Evolutionary conservation across 1,140 invertebrate species (phyloP).

Genomic region (Drosophila pseudoobscura): DNA sequence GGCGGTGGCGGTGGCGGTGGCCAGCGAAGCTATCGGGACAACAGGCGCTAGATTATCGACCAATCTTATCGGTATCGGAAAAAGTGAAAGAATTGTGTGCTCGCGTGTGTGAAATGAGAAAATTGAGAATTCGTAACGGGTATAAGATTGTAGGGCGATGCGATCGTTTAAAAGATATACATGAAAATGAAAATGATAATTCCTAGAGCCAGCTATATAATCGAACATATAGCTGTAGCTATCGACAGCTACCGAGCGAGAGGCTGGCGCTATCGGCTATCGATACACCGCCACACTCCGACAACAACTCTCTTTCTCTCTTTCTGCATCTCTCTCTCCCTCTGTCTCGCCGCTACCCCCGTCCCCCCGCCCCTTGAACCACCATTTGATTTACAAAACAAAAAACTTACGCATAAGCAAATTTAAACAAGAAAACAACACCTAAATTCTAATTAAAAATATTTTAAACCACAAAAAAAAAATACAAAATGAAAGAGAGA

Average conservation of each 20-base stretch:
- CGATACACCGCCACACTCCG: conserved; percentile 61
- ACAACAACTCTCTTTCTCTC: conserved; percentile 42
- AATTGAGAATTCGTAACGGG: not conserved
- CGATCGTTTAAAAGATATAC: conserved; percentile 23
- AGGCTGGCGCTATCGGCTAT: conserved; percentile 43
- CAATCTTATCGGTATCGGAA: conserved; percentile 22
- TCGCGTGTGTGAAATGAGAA: conserved; percentile 51
- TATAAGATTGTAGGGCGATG: conserved; percentile 5
- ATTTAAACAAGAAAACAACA: conserved; percentile 55
- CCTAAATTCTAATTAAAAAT: conserved; percentile 61
- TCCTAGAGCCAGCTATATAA: conserved; percentile 15
- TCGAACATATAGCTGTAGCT: not conserved
- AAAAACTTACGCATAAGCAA: conserved; percentile 67
- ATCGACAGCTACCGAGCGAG: not conserved
- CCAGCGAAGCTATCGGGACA: conserved; percentile 74
- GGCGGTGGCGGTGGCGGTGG: conserved; percentile 68
- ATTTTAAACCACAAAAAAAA: conserved; percentile 58
- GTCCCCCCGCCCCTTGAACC: conserved; percentile 30
- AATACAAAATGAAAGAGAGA: conserved; percentile 72
- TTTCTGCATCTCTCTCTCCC: conserved; percentile 43
- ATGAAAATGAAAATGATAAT: conserved; percentile 33
- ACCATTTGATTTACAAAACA: conserved; percentile 49
- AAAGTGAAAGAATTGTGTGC: conserved; percentile 57
- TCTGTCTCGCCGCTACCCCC: conserved; percentile 32
- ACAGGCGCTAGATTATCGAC: conserved; percentile 55